These are phyloP conservation scores for Pantherophis guttatus DNA, from an alignment of 2,113 vertebrate species.

Conservation along the genomic window DNA sequence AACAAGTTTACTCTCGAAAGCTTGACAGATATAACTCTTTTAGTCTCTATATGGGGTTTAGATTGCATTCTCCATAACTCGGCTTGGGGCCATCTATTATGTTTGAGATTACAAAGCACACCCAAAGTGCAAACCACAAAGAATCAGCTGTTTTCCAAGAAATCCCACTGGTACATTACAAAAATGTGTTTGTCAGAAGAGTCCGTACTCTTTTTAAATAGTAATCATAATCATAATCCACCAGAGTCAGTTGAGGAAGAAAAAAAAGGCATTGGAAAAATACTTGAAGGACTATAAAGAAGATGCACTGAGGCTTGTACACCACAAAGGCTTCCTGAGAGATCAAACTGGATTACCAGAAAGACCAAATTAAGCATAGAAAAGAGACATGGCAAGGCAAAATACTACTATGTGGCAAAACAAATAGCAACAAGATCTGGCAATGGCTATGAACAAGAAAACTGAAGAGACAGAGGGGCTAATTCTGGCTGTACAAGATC, in stretches of 20 bases:
- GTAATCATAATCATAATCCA: not conserved
- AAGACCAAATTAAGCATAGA: not conserved
- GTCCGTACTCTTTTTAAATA: not conserved
- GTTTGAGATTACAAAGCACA: not conserved
- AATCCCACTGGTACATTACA: not conserved
- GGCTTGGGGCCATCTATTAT: not conserved
- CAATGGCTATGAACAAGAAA: not conserved
- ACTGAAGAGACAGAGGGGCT: not conserved
- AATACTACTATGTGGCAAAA: not conserved
- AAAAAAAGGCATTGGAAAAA: not conserved
- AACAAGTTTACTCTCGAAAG: conserved; percentile 28
- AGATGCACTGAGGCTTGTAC: not conserved
- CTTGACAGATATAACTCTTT: not conserved
- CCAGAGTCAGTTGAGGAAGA: not conserved
- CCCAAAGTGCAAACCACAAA: not conserved
- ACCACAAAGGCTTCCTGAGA: not conserved
- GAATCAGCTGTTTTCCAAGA: not conserved
- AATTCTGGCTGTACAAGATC: not conserved
- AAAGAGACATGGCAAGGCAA: not conserved
- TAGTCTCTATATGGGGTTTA: conserved; percentile 6
- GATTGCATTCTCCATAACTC: not conserved
- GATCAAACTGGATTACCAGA: not conserved
- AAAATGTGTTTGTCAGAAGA: not conserved
- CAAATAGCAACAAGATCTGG: not conserved
- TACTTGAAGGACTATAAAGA: not conserved